These are phyloP conservation scores for Osmoderma eremita DNA, from an alignment of 2,888 invertebrate genomes.

Conservation along the genomic window DNA sequence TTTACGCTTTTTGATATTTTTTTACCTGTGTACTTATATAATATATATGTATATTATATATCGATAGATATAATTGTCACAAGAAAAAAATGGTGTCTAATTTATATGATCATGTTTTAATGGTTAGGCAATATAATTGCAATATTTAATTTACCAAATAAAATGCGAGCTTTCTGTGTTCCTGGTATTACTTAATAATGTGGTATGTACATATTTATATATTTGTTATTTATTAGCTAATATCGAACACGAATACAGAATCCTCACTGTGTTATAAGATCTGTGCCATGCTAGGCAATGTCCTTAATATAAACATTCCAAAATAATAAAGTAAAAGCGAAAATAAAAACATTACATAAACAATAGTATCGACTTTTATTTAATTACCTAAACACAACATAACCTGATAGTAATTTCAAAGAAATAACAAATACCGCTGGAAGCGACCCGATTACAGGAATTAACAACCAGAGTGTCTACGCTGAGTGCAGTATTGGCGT, in stretches of 20 bases:
- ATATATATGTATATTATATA: slow-evolving; percentile 35
- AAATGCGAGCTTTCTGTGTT: slow-evolving; percentile 53
- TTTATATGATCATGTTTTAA: slow-evolving; percentile 60
- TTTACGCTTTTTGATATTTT: slow-evolving; percentile 42
- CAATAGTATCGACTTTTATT: slow-evolving; percentile 43
- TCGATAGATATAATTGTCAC: slow-evolving; percentile 40
- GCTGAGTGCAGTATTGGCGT: no score
- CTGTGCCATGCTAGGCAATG: slow-evolving; percentile 59
- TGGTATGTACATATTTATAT: slow-evolving; percentile 52
- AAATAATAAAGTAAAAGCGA: slow-evolving; percentile 55
- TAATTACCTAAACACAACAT: no score
- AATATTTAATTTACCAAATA: slow-evolving; percentile 58
- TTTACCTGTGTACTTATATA: slow-evolving; percentile 39
- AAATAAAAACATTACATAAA: slow-evolving; percentile 57
- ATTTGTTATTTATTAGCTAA: slow-evolving; percentile 54
- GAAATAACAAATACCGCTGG: no score
- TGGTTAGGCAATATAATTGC: slow-evolving; percentile 58
- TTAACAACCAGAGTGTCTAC: no score
- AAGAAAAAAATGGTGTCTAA: slow-evolving; percentile 52
- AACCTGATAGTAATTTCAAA: no score
- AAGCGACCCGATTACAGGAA: no score
- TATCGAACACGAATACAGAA: slow-evolving; percentile 48
- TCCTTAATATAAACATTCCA: slow-evolving; percentile 62
- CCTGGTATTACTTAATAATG: slow-evolving; percentile 41
- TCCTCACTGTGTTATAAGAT: slow-evolving; percentile 59